Evolutionary conservation across 2,888 invertebrate species (phyloP), one percentile per base, ranked within the genome.

Genomic region (Incurvaria masculella): DNA sequence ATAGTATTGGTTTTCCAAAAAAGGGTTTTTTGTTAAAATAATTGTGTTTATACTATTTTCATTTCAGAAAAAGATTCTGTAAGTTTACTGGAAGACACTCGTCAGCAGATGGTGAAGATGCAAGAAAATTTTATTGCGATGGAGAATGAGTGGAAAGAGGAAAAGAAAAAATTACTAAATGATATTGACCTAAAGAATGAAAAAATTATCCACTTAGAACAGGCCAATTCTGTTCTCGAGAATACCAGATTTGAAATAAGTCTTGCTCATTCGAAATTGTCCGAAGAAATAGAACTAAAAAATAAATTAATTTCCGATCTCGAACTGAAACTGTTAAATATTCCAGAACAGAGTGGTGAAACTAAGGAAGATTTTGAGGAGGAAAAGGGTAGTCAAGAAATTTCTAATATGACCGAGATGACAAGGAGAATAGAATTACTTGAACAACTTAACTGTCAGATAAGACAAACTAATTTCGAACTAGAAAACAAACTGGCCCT

Each of bases 51-150:
- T 43, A 46, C 45, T 48, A 49, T 51, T 14, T 51, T 21, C 46
- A 50, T 69, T 68, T 42, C 52, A 74, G 83, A 86, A 47, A 89
- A 88, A 74, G 83, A 81, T 56, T 85, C 88, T 10, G 68, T 90
- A 51, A 83, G 85, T 58, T 82, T 87, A 54, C 74, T 91, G 45
- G 90, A 91, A 65, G 89, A 91, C 51, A 90, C 90, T 17, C 86
- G 86, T 61, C 85, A 87, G 57, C 88, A 91, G 72, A 88, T 91
- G 87, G 81, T 84, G 60, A 81, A 84, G 60, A 88, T 91, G 88
- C 91, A 92, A 66, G 83, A 86, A 57, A 86, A 87, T 65, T 89
- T 91, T 64, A 75, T 87, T 21, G 74, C 80, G 14, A 76, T 86
- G 66, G 90, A 91, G 71, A 72, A 74, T 43, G 84, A 87, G 52